A percentile compares a stretch with the other conserved stretches of the same genome.
These are phyloP conservation scores for Tetramorium parvispinum DNA, from an alignment of 1,140 invertebrate species.

Conservation along the genomic window DNA sequence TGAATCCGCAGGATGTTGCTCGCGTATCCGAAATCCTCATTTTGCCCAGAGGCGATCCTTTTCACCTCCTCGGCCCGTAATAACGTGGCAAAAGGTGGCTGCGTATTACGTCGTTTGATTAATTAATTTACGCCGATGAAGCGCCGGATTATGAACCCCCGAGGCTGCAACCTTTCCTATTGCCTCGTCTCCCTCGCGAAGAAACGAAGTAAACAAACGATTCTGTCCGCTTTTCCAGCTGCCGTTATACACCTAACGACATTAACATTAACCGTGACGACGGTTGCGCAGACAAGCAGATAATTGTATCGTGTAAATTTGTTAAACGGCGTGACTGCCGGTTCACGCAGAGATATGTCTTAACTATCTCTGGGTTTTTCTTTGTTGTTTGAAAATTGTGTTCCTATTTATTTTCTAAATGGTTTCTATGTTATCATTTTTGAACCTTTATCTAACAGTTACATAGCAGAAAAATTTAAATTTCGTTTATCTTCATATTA, in stretches of 20 bases:
- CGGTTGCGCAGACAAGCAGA: conserved; percentile 36
- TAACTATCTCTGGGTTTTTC: background rate
- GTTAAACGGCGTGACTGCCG: background rate
- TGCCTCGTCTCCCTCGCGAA: conserved; percentile 9
- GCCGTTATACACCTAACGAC: conserved; percentile 23
- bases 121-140: conserved; percentile 68
- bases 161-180: conserved; percentile 4
- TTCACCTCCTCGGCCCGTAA: conserved; percentile 50
- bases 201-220: conserved; percentile 51
- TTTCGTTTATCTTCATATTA: background rate
- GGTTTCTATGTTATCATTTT: background rate
- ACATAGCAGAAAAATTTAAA: background rate
- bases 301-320: conserved; percentile 57
- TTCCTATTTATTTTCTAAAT: background rate
- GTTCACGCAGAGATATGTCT: background rate
- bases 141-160: conserved; percentile 53
- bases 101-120: conserved; percentile 59
- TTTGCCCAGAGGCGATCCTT: conserved; percentile 51
- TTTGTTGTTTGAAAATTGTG: background rate
- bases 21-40: conserved; percentile 63
- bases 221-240: conserved; percentile 28
- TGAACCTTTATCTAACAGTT: background rate
- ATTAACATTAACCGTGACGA: conserved; percentile 46
- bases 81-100: conserved; percentile 48
- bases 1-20: conserved; percentile 17